Evolutionary conservation across 2,113 vertebrate species (phyloP).

Genomic region (Poeciliopsis turrubarensis): DNA sequence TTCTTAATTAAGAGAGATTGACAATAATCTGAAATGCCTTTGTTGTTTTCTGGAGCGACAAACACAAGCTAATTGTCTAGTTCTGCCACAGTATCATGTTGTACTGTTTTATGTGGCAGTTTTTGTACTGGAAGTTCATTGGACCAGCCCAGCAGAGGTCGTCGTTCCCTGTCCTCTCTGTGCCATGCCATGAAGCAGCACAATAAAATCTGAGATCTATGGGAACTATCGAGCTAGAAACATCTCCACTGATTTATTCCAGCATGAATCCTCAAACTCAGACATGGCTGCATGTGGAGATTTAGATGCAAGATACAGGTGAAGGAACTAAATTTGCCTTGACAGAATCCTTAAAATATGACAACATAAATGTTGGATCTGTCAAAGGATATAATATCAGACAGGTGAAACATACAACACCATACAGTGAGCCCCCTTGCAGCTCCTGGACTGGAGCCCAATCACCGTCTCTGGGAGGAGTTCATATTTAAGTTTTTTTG

Average conservation of each 20-base stretch:
- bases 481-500: neutral
- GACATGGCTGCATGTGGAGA: conserved; percentile 55
- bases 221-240: conserved; percentile 75
- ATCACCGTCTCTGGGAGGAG: conserved; percentile 1
- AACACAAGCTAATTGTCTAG: neutral
- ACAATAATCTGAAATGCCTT: neutral
- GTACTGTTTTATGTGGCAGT: neutral
- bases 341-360: conserved; percentile 70
- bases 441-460: conserved; percentile 54
- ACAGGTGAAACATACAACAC: conserved; percentile 57
- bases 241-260: conserved; percentile 76
- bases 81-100: neutral
- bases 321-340: conserved; percentile 59
- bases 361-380: conserved; percentile 65
- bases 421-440: conserved; percentile 59
- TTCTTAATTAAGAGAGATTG: neutral
- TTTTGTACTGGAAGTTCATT: conserved; percentile 22
- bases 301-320: conserved; percentile 68
- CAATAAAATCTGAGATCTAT: conserved; percentile 83
- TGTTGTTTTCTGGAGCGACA: neutral
- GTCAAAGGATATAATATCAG: conserved; percentile 68
- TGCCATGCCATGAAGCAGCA: conserved; percentile 55
- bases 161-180: conserved; percentile 36
- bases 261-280: conserved; percentile 46
- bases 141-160: conserved; percentile 71